Evolutionary conservation across 2,113 vertebrate genomes (phyloP), one percentile per base, ranked within the genome.

Genomic region (Tyrannus savana): DNA sequence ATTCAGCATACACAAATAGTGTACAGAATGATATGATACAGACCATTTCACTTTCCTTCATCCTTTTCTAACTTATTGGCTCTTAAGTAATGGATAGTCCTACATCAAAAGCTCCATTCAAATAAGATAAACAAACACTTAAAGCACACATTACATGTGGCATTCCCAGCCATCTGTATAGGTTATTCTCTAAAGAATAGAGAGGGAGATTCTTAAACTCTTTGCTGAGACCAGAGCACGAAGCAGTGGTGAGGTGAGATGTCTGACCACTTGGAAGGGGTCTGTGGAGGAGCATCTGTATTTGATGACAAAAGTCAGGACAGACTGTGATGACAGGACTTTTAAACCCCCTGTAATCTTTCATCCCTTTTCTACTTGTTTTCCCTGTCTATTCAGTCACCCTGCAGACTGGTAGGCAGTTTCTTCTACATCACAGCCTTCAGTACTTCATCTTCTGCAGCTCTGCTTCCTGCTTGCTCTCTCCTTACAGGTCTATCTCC

Each of bases 1-100:
- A 84, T 68, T 84, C 82, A 72, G 64, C 5, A 19, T 59, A 60
- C 50, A 78, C 69, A 83, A 90, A 90, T 59, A 58, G 49, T 89
- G 63, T n/a, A 74, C 84, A 67, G 83, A 93, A 85, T 79, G 50
- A 73, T 89, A 93, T 55, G 78, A 83, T 71, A 89, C 90, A 85
- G 75, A 28, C 56, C 62, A 94, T 95, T 92, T 93, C 50, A 87
- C 75, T 82, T 89, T 42, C 77, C 84, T 95, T 92, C 83, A 83
- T 91, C 56, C 42, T 69, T 83, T 72, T 84, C 86, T 83, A 79
- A 66, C 55, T 89, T 91, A 82, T 0, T 72, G 50, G 42, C 62
- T 97, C 88, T 92, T 93, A 89, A 92, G 81, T 94, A 84, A 95
- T 39, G 67, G 37, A 56, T 84, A 76, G 86, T 78, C n/a, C 64